Evolutionary conservation across 2,113 vertebrate species (phyloP), one percentile per base, ranked within the genome.

Genomic region (Nannobrachium achirus): DNA sequence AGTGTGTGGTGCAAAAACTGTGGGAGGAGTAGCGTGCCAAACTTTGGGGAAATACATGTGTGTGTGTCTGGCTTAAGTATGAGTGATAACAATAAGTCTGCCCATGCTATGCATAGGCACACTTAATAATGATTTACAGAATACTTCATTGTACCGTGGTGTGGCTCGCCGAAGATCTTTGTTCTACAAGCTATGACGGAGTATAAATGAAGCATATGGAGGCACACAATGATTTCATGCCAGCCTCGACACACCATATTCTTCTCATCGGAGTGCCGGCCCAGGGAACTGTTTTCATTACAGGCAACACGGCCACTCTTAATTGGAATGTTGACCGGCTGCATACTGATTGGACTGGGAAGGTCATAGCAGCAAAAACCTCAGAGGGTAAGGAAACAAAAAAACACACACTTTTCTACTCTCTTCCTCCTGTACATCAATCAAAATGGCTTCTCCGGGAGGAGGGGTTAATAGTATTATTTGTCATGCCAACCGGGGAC

Each of bases 391-490:
- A 64, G 72, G 67, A 71, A 59, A 55, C 14, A 72, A 13, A 62
- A 52, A 42, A 49, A 66, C 69, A 82, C 42, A 53, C 19, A n/a
- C n/a, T n/a, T 40, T 70, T 70, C 59, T 58, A 76, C 77, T 77
- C 70, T 52, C 69, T 82, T 82, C 78, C 78, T 65, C 79, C 75
- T 19, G 16, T 63, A 69, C 82, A 91, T 91, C 88, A 87, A 89
- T 91, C 90, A 92, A 87, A 89, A 83, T 83, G 86, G 83, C 85
- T 86, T 78, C 80, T 86, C 79, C 78, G 82, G 86, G 83, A 87
- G 80, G 86, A 85, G 76, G 80, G 88, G 86, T 90, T 92, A 92
- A 90, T 91, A 73, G 83, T 75, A 81, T 89, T 92, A 90, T 91
- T 90, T 86, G 87, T 92, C 89, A 89, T 91, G 90, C 89, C 91